Conservation (phyloP, 2,888 invertebrate genomes). For the Hirudinaria manillensis region DNA sequence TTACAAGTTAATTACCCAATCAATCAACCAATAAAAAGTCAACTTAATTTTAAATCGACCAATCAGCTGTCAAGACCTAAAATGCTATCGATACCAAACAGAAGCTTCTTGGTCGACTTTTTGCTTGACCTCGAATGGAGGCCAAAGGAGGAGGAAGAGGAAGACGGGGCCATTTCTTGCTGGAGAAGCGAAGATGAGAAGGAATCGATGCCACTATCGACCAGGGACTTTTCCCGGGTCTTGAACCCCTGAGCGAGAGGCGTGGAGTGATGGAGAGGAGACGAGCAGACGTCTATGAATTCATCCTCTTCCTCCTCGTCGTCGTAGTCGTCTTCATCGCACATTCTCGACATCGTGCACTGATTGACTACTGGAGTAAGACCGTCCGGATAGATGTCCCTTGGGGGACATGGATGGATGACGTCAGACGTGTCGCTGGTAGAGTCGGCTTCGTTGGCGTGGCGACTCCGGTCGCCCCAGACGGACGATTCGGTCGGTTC, state of each 20-base stretch:
- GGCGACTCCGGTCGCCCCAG: background rate
- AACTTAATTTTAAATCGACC: background rate
- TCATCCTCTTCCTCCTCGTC: background rate
- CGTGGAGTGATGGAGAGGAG: background rate
- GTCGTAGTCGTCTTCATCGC: background rate
- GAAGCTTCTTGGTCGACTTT: background rate
- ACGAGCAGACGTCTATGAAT: background rate
- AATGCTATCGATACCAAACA: constrained; percentile 19
- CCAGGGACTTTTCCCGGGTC: background rate
- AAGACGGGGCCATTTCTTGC: background rate
- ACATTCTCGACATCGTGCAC: background rate
- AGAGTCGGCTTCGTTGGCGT: background rate
- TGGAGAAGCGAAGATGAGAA: background rate
- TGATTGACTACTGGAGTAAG: background rate
- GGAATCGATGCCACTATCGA: constrained; percentile 3
- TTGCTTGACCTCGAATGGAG: background rate
- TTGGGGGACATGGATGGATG: background rate
- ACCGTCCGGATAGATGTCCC: too few species aligned
- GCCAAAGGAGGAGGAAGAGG: background rate
- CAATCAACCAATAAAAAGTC: background rate
- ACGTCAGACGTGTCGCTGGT: background rate
- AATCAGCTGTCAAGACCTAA: constrained; percentile 10
- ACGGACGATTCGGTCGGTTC: background rate
- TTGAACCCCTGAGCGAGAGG: background rate
- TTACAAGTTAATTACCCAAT: constrained; percentile 8